Evolutionary conservation across 2,888 invertebrate species (phyloP).

Genomic region (Athalia circularis): DNA sequence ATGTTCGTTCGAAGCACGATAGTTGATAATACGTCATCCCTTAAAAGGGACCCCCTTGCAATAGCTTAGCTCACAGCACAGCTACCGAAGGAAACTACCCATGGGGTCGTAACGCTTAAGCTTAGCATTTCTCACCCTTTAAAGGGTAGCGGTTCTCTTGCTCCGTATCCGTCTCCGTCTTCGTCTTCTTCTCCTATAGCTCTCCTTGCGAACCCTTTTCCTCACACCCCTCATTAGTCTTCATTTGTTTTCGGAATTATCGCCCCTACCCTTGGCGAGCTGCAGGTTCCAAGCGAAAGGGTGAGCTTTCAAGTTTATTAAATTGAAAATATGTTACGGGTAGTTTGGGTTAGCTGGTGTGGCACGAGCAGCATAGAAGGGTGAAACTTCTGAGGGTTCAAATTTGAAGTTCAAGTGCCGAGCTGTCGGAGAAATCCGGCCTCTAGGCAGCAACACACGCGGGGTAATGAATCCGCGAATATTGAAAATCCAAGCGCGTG

Average conservation of each 20-base stretch:
- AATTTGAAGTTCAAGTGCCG: conserved; percentile 38
- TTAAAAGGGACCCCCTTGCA: conserved; percentile 52
- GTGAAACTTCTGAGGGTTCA: conserved; percentile 38
- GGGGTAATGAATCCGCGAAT: conserved; percentile 10
- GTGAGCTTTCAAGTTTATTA: conserved; percentile 60
- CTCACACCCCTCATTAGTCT: conserved; percentile 71
- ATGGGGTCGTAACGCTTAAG: conserved; percentile 71
- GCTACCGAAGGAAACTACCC: conserved; percentile 66
- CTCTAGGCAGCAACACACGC: neutral
- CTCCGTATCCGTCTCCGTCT: conserved; percentile 34
- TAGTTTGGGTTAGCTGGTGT: conserved; percentile 45
- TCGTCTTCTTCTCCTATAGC: conserved; percentile 3
- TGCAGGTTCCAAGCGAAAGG: conserved; percentile 38
- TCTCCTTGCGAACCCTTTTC: conserved; percentile 56
- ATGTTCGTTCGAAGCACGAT: conserved; percentile 65
- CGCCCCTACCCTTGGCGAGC: conserved; percentile 59
- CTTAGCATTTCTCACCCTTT: conserved; percentile 72
- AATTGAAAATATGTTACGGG: conserved; percentile 68
- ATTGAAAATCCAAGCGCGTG: neutral
- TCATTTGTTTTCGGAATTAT: conserved; percentile 74
- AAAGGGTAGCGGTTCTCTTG: conserved; percentile 62
- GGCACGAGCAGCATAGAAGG: conserved; percentile 31
- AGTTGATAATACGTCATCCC: conserved; percentile 72
- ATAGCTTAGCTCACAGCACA: conserved; percentile 47
- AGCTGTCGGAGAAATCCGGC: conserved; percentile 16